Conservation (phyloP, 37 sponge, comb jelly and placozoan genomes). For the Crambe crambe region DNA sequence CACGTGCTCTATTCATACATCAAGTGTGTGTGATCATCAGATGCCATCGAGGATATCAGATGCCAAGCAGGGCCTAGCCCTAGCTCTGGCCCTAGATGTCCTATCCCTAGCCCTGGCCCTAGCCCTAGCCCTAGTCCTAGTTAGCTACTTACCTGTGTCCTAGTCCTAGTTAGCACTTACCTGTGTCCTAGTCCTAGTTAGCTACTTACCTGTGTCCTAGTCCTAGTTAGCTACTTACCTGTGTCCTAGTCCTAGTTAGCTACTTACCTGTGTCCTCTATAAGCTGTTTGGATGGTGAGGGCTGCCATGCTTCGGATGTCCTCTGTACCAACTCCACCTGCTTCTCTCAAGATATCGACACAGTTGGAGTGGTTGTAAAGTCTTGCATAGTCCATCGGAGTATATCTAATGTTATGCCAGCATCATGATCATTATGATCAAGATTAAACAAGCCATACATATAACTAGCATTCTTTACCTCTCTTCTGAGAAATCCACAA, state of each 20-base stretch:
- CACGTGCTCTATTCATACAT: slow-evolving; percentile 5
- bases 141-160: background rate
- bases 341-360: slow-evolving; percentile 26
- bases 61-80: too few relatives aligned
- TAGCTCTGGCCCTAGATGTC: too few relatives aligned
- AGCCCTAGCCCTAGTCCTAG: background rate
- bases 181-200: slow-evolving; percentile 27
- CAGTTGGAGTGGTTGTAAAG: slow-evolving; percentile 37
- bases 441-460: background rate
- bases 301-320: slow-evolving; percentile 64
- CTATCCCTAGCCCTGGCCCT: background rate
- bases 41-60: background rate
- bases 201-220: background rate
- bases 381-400: slow-evolving; percentile 71
- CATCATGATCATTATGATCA: background rate
- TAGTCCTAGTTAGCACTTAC: slow-evolving; percentile 8
- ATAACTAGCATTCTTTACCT: slow-evolving; percentile 31
- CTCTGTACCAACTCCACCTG: slow-evolving; percentile 41
- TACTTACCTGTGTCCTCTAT: slow-evolving; percentile 62
- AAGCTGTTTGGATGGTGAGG: slow-evolving; percentile 56
- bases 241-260: background rate
- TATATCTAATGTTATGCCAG: slow-evolving; percentile 5
- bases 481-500: slow-evolving; percentile 54
- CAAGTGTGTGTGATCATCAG: background rate
- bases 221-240: background rate